Evolutionary conservation across 2,113 vertebrate species (phyloP), one percentile per base, ranked within the genome.

Genomic region (Physeter macrocephalus): DNA sequence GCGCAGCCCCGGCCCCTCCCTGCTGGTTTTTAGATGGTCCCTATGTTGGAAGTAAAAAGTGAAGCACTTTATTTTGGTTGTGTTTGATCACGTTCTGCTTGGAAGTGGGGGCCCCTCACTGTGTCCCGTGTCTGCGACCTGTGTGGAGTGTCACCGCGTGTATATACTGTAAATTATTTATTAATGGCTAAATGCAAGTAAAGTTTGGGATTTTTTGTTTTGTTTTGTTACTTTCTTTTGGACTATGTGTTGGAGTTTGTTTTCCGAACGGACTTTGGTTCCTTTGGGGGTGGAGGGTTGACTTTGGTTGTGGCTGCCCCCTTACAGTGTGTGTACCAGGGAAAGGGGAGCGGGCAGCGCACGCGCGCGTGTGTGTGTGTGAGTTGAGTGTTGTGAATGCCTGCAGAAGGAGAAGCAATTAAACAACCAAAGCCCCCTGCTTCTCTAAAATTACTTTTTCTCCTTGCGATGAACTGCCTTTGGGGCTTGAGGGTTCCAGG

Each of bases 81-180:
- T 97, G 96, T 98, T 98, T 98, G 98, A 98, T 98, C 97, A 95
- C 59, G 61, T 98, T 98, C 97, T 98, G 97, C 97, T 98, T 98
- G 97, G 96, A 97, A 98, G 97, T 97, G 98, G 98, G 98, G 97
- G 78, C 92, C 71, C 93, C 92, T 72, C 86, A 34, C 18, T 84
- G 94, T 11, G 97, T 97, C 97, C 97, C 98, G 95, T 77, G 97
- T 98, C 98, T 98, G 99, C 97, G 98, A 98, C 98, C 99, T 97
- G 97, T 92, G 97, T 97, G 98, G 99, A 92, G 97, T 98, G 98
- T 98, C 98, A 98, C 99, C 98, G 57, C 97, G 1, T 99, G 99
- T 99, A 99, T 97, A 99, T 99, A 99, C 97, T 99, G 99, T 99
- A 99, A 99, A 99, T 99, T 99, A 99, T 99, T 99, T 99, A 99